A percentile compares a stretch with the other conserved stretches of the same genome.
Conservation (phyloP, 2,113 vertebrate species). For the Passer montanus region DNA sequence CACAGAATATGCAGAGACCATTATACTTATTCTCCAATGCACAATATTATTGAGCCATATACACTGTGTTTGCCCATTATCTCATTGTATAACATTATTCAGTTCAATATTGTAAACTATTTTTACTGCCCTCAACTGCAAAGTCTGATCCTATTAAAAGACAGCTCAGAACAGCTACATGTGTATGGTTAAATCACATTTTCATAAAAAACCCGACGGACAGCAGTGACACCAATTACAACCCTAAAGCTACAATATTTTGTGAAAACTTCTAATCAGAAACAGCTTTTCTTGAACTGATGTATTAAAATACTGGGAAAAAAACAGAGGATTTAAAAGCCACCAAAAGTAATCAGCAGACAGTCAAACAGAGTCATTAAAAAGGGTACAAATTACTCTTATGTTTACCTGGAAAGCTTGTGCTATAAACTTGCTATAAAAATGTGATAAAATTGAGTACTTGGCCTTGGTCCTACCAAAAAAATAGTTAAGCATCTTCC, state of each 20-base stretch:
- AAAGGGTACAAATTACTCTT: neutral
- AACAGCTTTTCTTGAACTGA: neutral
- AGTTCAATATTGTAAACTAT: neutral
- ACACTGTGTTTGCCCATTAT: neutral
- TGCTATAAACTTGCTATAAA: neutral
- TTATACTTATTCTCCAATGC: neutral
- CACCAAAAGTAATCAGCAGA: neutral
- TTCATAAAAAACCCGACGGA: neutral
- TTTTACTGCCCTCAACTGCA: neutral
- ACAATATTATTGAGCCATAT: neutral
- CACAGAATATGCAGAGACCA: neutral
- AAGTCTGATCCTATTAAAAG: neutral
- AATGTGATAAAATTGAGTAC: neutral
- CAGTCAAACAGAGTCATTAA: neutral
- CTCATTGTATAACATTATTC: neutral
- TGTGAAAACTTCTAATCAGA: neutral
- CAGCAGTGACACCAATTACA: neutral
- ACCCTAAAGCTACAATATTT: neutral
- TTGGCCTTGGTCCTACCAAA: neutral
- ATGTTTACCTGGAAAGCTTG: neutral
- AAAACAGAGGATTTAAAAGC: neutral
- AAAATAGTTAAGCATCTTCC: neutral
- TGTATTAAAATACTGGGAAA: neutral
- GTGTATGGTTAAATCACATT: neutral
- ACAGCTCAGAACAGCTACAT: neutral